Evolutionary conservation across 1,140 invertebrate genomes (phyloP).

Genomic region (Platorchestia sp.): DNA sequence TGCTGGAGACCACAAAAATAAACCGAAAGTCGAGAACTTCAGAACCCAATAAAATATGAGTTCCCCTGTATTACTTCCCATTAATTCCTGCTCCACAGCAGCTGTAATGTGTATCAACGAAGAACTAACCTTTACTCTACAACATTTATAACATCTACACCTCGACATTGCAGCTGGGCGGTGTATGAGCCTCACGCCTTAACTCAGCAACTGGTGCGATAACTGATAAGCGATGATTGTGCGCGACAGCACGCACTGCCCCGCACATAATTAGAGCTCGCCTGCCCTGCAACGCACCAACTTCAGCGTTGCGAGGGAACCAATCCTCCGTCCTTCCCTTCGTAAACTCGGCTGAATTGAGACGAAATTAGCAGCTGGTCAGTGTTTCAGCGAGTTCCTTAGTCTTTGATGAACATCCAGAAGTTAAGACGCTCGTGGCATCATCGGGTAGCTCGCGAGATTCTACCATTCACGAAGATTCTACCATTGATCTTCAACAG

Average conservation of each 20-base stretch:
- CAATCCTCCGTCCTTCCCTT: neutral
- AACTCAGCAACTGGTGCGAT: neutral
- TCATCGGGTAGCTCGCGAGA: no score
- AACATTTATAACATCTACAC: no score
- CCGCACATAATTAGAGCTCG: conserved; percentile 12
- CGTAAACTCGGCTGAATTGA: neutral
- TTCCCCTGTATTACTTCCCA: no score
- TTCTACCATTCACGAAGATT: no score
- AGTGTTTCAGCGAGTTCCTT: neutral
- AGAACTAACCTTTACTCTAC: no score
- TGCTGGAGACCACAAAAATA: no score
- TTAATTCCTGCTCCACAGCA: no score
- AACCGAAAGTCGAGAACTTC: no score
- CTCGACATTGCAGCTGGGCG: neutral
- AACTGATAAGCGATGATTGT: neutral
- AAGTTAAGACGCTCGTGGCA: neutral
- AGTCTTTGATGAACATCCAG: neutral
- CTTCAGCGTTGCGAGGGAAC: neutral
- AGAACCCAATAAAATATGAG: no score
- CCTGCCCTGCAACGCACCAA: neutral
- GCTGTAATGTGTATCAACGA: no score
- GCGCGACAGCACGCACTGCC: neutral
- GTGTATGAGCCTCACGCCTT: neutral
- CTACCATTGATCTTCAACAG: no score
- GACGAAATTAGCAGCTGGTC: neutral